Conservation (phyloP, 2,797 vertebrate genomes). For the Podargus strigoides region DNA sequence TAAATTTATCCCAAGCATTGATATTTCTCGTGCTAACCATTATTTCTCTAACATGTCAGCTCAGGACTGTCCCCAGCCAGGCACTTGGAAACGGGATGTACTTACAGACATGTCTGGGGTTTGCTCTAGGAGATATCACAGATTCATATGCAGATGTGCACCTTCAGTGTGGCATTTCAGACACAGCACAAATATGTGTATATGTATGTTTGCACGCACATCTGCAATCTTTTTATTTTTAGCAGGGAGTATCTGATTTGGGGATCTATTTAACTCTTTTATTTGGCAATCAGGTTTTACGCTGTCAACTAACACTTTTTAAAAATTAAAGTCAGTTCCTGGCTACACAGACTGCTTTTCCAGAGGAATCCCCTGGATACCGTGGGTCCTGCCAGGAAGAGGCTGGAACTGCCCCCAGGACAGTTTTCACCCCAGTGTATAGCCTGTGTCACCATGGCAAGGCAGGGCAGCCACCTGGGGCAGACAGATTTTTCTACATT, state of each 20-base stretch:
- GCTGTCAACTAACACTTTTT: not conserved
- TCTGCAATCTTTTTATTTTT: not conserved
- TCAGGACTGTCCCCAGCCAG: not conserved
- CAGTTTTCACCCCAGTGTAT: not conserved
- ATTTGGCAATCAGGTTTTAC: not conserved
- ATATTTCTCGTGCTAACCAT: not conserved
- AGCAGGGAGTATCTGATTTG: not conserved
- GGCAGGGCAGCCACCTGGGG: not conserved
- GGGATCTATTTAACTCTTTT: not conserved
- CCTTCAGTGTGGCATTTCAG: not conserved
- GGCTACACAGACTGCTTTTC: not conserved
- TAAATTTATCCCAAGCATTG: not conserved
- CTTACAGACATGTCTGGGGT: not conserved
- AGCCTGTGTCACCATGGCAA: not conserved
- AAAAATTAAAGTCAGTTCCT: not conserved
- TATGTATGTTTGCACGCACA: rapidly evolving
- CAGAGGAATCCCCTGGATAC: not conserved
- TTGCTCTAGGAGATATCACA: not conserved
- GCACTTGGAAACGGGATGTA: not conserved
- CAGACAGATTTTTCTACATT: not conserved
- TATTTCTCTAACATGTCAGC: not conserved
- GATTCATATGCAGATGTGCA: not conserved
- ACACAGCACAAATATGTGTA: not conserved
- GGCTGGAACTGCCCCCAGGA: not conserved
- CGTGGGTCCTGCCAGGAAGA: not conserved